Evolutionary conservation across 23 tunicate species (phyloP).

Genomic region (Ascidia mentula): DNA sequence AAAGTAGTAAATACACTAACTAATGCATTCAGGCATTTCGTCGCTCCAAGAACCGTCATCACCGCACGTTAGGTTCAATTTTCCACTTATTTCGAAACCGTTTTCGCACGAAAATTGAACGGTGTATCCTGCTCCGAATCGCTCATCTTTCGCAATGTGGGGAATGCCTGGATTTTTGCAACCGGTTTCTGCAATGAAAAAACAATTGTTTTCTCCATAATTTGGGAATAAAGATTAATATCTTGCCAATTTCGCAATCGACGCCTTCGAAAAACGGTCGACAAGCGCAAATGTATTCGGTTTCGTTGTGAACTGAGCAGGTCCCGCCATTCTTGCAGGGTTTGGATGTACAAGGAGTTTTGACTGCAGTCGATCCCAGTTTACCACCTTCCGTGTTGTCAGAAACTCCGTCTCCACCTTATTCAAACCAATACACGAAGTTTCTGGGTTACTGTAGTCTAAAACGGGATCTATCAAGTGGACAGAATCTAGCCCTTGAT

Average conservation of each 20-base stretch:
- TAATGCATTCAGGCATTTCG: conserved; percentile 43
- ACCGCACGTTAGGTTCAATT: conserved; percentile 24
- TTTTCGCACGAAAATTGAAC: conserved; percentile 46
- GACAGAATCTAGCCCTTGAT: too few relatives aligned
- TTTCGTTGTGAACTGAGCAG: conserved; percentile 28
- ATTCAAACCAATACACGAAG: neutral
- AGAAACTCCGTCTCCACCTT: neutral
- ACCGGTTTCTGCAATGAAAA: conserved; percentile 35
- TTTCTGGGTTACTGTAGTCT: too few relatives aligned
- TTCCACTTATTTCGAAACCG: conserved; percentile 38
- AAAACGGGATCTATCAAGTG: too few relatives aligned
- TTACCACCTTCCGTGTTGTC: neutral
- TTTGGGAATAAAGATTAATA: neutral
- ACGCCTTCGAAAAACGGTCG: conserved; percentile 24
- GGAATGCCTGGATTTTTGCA: conserved; percentile 69
- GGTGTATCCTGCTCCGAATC: conserved; percentile 35
- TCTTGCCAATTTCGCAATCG: conserved; percentile 56
- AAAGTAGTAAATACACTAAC: conserved; percentile 21
- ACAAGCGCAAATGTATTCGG: conserved; percentile 50
- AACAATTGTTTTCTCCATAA: neutral
- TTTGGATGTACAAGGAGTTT: neutral
- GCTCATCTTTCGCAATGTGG: conserved; percentile 10
- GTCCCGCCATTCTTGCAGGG: conserved; percentile 62
- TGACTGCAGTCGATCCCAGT: neutral
- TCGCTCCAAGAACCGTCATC: conserved; percentile 45